These are phyloP conservation scores for Drosophila miranda DNA, from an alignment of 1,140 invertebrate genomes.

Conservation along the genomic window DNA sequence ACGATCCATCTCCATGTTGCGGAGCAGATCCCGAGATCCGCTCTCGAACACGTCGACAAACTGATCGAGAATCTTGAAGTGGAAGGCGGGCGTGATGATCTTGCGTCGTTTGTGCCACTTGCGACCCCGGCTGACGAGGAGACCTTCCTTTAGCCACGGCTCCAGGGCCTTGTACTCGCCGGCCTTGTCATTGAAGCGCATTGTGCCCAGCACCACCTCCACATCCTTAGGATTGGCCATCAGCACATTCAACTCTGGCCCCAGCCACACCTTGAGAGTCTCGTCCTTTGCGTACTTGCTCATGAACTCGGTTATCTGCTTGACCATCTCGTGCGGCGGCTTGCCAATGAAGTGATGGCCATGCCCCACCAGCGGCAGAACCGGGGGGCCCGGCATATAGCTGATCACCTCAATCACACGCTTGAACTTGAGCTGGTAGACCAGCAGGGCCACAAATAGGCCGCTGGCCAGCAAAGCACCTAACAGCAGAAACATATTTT, in stretches of 20 bases:
- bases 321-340: slow-evolving; percentile 52
- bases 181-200: slow-evolving; percentile 76
- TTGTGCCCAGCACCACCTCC: slow-evolving; percentile 59
- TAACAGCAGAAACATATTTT: slow-evolving; percentile 51
- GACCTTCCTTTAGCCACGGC: slow-evolving; percentile 89
- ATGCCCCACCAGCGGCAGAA: slow-evolving; percentile 67
- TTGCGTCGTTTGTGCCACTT: slow-evolving; percentile 92
- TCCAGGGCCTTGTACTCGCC: slow-evolving; percentile 86
- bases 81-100: slow-evolving; percentile 93
- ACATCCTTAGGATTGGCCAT: slow-evolving; percentile 69
- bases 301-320: slow-evolving; percentile 42
- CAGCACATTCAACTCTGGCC: slow-evolving; percentile 68
- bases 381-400: slow-evolving; percentile 63
- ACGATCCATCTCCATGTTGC: slow-evolving; percentile 83
- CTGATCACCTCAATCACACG: slow-evolving; percentile 62
- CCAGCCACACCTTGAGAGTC: slow-evolving; percentile 83
- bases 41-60: slow-evolving; percentile 89
- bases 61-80: slow-evolving; percentile 92
- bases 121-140: slow-evolving; percentile 85
- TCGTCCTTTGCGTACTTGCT: slow-evolving; percentile 35
- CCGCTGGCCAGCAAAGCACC: slow-evolving; percentile 56
- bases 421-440: slow-evolving; percentile 71
- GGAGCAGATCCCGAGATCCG: slow-evolving; percentile 85
- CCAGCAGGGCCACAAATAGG: slow-evolving; percentile 44
- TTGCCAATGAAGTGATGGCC: slow-evolving; percentile 67